Conservation (phyloP, 1,140 invertebrate genomes). For the Neotoxoptera formosana region DNA sequence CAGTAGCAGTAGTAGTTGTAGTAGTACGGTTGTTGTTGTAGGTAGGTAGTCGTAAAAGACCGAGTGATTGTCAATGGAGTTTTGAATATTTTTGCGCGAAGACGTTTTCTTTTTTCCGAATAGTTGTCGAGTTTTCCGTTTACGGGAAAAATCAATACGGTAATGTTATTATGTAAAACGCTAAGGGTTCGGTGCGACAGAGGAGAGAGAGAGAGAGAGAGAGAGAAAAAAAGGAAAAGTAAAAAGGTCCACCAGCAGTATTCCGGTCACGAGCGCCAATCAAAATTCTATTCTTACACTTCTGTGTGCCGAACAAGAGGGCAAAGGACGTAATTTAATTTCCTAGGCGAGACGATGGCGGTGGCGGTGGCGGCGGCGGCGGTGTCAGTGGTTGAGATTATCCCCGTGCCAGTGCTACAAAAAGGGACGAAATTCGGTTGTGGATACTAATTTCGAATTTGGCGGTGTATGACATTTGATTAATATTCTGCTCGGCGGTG, state of each 20-base stretch:
- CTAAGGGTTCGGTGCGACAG: not conserved
- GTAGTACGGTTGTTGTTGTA: not conserved
- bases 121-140: conserved; percentile 30
- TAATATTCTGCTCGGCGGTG: conserved; percentile 31
- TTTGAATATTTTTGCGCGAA: conserved; percentile 16
- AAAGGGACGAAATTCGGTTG: conserved; percentile 49
- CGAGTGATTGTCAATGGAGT: conserved; percentile 23
- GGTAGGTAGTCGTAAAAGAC: not conserved
- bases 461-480: conserved; percentile 46
- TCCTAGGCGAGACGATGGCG: conserved; percentile 29
- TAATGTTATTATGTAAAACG: conserved; percentile 57
- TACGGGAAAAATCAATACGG: conserved; percentile 50
- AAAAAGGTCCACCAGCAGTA: conserved; percentile 46
- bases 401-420: conserved; percentile 24
- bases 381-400: conserved; percentile 47
- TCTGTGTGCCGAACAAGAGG: conserved; percentile 42
- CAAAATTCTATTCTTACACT: conserved; percentile 58
- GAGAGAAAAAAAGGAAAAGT: not conserved
- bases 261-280: conserved; percentile 58
- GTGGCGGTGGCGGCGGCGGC: not conserved
- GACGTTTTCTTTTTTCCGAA: conserved; percentile 24
- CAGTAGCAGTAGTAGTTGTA: no score
- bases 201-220: not conserved
- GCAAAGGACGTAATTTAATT: conserved; percentile 56
- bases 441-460: conserved; percentile 56